Percentiles rank a stretch among this genome's conserved stretches.
phyloP scores from a whole-genome alignment of 2,113 vertebrate genomes.

The Bubalus kerabau region DNA sequence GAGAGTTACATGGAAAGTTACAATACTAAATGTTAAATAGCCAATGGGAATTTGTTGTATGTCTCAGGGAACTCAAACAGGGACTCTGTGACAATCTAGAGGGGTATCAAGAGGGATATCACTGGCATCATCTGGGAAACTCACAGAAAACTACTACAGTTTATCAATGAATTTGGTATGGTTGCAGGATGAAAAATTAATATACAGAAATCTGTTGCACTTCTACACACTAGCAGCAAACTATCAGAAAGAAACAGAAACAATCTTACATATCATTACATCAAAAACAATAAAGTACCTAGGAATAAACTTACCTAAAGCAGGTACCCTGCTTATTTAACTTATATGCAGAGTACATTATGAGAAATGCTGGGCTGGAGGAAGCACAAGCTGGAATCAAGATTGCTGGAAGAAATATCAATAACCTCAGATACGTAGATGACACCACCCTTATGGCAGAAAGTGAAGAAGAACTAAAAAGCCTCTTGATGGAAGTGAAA shows the following conservation, averaged over 20 bases:
- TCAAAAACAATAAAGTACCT: neutral
- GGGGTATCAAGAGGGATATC: neutral
- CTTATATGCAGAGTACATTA: neutral
- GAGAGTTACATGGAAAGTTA: neutral
- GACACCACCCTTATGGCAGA: neutral
- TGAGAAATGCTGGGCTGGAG: neutral
- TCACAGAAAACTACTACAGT: neutral
- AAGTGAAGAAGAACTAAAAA: neutral
- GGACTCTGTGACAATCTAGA: neutral
- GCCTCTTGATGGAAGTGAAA: neutral
- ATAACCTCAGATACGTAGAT: neutral
- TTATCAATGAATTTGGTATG: neutral
- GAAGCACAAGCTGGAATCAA: neutral
- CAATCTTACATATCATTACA: neutral
- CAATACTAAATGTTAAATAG: neutral
- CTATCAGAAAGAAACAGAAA: neutral
- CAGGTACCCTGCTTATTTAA: neutral
- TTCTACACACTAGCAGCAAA: neutral
- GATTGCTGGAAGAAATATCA: neutral
- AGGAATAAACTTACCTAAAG: neutral
- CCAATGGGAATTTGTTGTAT: neutral
- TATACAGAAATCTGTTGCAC: neutral
- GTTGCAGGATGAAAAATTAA: neutral
- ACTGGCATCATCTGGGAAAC: neutral
- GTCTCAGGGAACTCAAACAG: neutral